These are phyloP conservation scores for Rhinolophus ferrumequinum DNA, from an alignment of 2,113 vertebrate species.

Conservation along the genomic window DNA sequence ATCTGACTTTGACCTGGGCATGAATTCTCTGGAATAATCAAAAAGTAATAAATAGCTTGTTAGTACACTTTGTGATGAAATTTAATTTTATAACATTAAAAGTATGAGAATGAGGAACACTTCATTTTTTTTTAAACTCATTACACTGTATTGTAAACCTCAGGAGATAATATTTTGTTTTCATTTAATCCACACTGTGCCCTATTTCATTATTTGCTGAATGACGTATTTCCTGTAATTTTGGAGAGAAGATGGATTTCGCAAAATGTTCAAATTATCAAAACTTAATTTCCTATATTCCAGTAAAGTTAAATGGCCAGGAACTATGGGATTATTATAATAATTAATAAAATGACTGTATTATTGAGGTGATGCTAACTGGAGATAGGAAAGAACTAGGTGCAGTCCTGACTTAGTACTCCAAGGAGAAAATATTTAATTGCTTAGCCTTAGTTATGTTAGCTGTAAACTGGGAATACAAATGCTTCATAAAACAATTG, in stretches of 20 bases:
- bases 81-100: not conserved
- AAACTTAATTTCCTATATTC: not conserved
- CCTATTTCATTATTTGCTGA: not conserved
- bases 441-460: not conserved
- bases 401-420: not conserved
- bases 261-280: not conserved
- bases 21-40: not conserved
- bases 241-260: constrained; percentile 14
- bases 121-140: not conserved
- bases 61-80: not conserved
- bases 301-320: constrained; percentile 11
- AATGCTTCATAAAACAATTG: not conserved
- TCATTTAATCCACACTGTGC: not conserved
- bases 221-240: not conserved
- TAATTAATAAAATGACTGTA: not conserved
- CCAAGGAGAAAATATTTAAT: not conserved
- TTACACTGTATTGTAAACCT: not conserved
- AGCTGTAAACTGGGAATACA: not conserved
- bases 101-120: not conserved
- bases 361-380: not conserved
- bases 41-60: not conserved
- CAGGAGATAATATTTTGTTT: not conserved
- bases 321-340: not conserved
- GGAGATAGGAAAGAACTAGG: not conserved
- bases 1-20: not conserved